Conservation (phyloP, 2,113 vertebrate species). For the Pan paniscus region DNA sequence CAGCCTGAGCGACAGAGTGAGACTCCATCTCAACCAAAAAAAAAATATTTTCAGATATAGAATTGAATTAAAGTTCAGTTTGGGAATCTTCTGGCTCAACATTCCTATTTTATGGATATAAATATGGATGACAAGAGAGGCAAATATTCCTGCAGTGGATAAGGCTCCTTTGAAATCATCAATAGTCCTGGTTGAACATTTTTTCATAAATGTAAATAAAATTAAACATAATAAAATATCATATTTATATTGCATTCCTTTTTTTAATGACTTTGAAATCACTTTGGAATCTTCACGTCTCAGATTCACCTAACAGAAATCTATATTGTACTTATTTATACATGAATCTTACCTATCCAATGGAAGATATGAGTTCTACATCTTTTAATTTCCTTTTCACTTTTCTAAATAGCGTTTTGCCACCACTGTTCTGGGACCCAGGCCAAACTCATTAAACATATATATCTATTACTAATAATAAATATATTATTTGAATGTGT, state of each 20-base stretch:
- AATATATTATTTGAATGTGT: neutral
- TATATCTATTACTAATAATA: neutral
- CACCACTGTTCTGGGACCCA: neutral
- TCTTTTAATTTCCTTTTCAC: neutral
- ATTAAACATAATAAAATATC: neutral
- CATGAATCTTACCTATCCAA: neutral
- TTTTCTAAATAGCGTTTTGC: neutral
- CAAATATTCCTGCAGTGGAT: neutral
- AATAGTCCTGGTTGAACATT: neutral
- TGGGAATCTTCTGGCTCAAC: neutral
- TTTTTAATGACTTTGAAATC: neutral
- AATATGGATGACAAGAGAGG: neutral
- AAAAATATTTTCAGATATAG: neutral
- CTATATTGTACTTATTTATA: neutral
- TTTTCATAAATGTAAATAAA: neutral
- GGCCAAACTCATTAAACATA: neutral
- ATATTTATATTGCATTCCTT: neutral
- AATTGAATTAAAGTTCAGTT: constrained; percentile 14
- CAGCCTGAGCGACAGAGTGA: too few species aligned
- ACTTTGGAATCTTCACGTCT: neutral
- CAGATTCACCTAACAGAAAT: neutral
- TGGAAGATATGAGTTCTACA: neutral
- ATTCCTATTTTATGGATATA: neutral
- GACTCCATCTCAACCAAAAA: too few species aligned
- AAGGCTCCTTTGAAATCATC: neutral